Evolutionary conservation across 1,140 invertebrate genomes (phyloP), one percentile per base, ranked within the genome.

Genomic region (Drosophila rufa): DNA sequence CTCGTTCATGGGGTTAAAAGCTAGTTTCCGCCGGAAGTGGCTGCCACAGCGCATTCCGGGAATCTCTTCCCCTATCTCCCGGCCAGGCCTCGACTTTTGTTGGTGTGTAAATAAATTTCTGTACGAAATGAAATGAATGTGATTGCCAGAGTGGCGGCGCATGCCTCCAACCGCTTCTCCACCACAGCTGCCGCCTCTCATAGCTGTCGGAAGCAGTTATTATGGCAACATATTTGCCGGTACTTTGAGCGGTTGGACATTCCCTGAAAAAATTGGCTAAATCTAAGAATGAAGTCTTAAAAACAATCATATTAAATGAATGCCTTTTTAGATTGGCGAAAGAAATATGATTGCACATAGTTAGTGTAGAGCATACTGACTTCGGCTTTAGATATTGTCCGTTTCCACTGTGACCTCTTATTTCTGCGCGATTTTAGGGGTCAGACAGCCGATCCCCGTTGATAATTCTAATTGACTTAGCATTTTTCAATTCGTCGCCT

Each of bases 1-100:
- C 75, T 85, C 79, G 82, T 86, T 90, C 86, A 91, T 90, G 79
- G 82, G 86, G 86, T 91, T 90, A 90, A 90, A 90, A 90, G 86
- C 86, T 90, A 90, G 86, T 90, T 90, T 90, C 86, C 86, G 86
- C 57, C 86, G 86, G 86, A 90, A 90, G 86, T 90, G 82, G 86
- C 86, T 86, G 84, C 85, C 81, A 68, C 80, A 69, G 75, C 83
- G 68, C 82, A 73, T 73, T 73, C 69, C 83, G 81, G 53, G 61
- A 30, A 50, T 53, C 17, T 19, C 19, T 25, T 22, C 9, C 15
- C 1, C 27, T 33, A 15, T 27, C 19, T 15, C 27, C 3, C 40
- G 3, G 15, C 12, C 43, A 8, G 47, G 22, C 47, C 48, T 60
- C 46, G 30, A 55, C 40, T 58, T 57, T 68, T 68, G 73, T 69